Conservation (phyloP, 2,113 vertebrate species). For the Entomyzon cyanotis region DNA sequence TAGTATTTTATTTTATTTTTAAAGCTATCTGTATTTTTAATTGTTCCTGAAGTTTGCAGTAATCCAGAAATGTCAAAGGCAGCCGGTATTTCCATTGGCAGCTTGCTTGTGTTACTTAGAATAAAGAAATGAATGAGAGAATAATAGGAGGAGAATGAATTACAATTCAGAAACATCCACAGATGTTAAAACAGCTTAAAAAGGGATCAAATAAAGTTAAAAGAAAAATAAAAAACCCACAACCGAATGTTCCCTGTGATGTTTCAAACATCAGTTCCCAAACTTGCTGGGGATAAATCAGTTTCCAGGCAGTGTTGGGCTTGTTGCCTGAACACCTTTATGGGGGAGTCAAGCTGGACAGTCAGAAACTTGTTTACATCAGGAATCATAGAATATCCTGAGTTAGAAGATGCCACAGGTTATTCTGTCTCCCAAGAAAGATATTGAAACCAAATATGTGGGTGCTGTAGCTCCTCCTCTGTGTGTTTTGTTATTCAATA, state of each 20-base stretch:
- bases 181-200: slow-evolving; percentile 15
- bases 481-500: not conserved
- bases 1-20: not conserved
- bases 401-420: not conserved
- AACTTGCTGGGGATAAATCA: not conserved
- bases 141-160: not conserved
- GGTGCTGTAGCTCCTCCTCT: not conserved
- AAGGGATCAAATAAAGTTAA: not conserved
- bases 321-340: not conserved
- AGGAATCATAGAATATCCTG: not conserved
- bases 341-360: fast-evolving
- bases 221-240: not conserved
- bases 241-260: not conserved
- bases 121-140: not conserved
- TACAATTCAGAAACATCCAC: not conserved
- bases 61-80: not conserved
- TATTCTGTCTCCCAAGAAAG: not conserved
- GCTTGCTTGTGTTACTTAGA: not conserved
- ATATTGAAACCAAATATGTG: not conserved
- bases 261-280: not conserved
- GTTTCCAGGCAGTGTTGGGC: not conserved
- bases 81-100: not conserved
- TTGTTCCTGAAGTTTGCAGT: slow-evolving; percentile 15
- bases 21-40: not conserved
- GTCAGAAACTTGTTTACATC: not conserved